Conservation (phyloP, 1,140 invertebrate species). For the Drosophila navojoa region DNA sequence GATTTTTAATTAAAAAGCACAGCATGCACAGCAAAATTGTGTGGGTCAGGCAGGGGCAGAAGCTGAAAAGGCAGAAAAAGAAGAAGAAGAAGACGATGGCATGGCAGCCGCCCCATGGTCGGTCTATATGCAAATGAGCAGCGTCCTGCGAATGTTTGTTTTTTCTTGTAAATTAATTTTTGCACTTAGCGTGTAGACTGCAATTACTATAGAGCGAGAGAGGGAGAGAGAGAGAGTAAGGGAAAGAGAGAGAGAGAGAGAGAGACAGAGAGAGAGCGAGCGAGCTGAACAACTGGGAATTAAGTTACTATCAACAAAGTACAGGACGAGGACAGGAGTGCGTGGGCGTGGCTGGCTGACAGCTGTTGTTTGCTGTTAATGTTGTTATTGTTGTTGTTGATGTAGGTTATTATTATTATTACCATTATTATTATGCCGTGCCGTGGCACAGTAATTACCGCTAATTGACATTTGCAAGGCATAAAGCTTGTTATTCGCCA, state of each 20-base stretch:
- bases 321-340: background rate
- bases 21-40: conserved; percentile 48
- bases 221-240: background rate
- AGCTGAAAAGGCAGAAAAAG: too few species aligned
- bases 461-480: conserved; percentile 72
- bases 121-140: conserved; percentile 62
- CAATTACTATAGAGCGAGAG: conserved; percentile 46
- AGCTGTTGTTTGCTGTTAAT: conserved; percentile 41
- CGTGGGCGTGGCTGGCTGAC: conserved; percentile 15
- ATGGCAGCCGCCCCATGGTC: background rate
- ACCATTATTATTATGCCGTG: conserved; percentile 57
- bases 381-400: conserved; percentile 36
- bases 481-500: conserved; percentile 29
- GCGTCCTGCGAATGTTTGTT: conserved; percentile 25
- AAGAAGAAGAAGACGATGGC: background rate
- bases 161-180: conserved; percentile 70
- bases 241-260: background rate
- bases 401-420: conserved; percentile 58
- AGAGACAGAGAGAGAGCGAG: background rate
- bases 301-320: conserved; percentile 56
- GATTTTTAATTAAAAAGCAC: conserved; percentile 78
- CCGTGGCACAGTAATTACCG: conserved; percentile 71
- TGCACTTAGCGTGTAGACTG: conserved; percentile 75
- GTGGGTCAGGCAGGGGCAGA: background rate
- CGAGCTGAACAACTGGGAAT: conserved; percentile 32